Conservation (phyloP, 2,113 vertebrate genomes). For the Xiphorhynchus elegans region DNA sequence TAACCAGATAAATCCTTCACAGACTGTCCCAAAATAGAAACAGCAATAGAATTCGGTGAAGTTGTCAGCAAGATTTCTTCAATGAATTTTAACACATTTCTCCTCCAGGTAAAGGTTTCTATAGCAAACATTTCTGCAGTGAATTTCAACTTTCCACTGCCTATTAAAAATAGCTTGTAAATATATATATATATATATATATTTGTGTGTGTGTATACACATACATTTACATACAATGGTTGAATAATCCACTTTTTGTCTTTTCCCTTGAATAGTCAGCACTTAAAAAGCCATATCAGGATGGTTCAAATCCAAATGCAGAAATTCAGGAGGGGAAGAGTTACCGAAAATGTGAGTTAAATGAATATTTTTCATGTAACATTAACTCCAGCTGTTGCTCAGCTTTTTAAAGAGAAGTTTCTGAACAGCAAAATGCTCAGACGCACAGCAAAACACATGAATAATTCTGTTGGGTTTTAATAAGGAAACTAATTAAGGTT, state of each 20-base stretch:
- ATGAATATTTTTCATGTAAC: neutral
- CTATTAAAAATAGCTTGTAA: neutral
- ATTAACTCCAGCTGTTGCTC: neutral
- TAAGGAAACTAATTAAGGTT: neutral
- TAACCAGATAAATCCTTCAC: neutral
- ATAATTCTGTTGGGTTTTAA: neutral
- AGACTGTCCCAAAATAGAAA: neutral
- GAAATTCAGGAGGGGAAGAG: neutral
- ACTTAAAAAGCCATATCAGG: neutral
- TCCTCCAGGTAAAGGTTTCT: neutral
- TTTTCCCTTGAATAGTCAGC: neutral
- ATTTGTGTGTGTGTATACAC: neutral
- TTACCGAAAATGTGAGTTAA: neutral
- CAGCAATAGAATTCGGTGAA: neutral
- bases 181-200: neutral
- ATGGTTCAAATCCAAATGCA: neutral
- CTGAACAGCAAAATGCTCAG: neutral
- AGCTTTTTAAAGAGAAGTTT: neutral
- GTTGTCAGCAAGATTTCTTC: constrained; percentile 30
- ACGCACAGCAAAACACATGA: neutral
- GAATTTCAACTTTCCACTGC: neutral
- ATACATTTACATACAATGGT: neutral
- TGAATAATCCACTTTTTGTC: neutral
- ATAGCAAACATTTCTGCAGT: neutral
- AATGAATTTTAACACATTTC: neutral